Percentiles rank a stretch among this genome's conserved stretches.
These are phyloP conservation scores for Panthera uncia DNA, from an alignment of 2,113 vertebrate species.

Conservation along the genomic window DNA sequence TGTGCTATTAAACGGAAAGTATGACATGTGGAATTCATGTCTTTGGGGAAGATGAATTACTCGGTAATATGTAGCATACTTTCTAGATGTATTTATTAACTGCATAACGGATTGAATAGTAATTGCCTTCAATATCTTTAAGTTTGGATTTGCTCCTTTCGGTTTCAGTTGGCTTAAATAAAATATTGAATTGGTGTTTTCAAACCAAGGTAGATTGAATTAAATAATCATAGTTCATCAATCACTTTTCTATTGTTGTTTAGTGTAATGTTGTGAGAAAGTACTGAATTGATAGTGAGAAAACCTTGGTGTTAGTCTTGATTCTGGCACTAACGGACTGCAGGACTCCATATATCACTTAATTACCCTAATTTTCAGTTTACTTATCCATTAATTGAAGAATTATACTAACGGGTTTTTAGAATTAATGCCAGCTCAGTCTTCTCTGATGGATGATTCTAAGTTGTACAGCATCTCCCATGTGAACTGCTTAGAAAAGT, in stretches of 20 bases:
- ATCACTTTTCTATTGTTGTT: background rate
- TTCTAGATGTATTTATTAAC: slow-evolving; percentile 40
- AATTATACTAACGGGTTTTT: background rate
- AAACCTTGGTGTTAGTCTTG: background rate
- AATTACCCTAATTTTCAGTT: slow-evolving; percentile 11
- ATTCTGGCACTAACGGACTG: background rate
- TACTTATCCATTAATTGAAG: slow-evolving; percentile 30
- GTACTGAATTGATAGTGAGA: background rate
- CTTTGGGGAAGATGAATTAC: slow-evolving; percentile 7
- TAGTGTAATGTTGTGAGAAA: slow-evolving; percentile 21
- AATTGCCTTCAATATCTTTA: slow-evolving; percentile 19
- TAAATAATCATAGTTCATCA: background rate
- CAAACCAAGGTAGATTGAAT: background rate
- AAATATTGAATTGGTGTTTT: slow-evolving; percentile 23
- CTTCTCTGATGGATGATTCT: background rate
- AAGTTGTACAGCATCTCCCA: background rate
- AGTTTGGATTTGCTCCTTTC: background rate
- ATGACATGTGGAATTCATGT: background rate
- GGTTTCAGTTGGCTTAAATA: slow-evolving; percentile 25
- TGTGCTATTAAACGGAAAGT: background rate
- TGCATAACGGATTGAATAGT: background rate
- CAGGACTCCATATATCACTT: background rate
- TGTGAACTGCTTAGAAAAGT: background rate
- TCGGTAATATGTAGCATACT: background rate
- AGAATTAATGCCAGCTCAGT: background rate